phyloP scores from a whole-genome alignment of 2,113 vertebrate species.

The Hypocryptadius cinnamomeus region DNA sequence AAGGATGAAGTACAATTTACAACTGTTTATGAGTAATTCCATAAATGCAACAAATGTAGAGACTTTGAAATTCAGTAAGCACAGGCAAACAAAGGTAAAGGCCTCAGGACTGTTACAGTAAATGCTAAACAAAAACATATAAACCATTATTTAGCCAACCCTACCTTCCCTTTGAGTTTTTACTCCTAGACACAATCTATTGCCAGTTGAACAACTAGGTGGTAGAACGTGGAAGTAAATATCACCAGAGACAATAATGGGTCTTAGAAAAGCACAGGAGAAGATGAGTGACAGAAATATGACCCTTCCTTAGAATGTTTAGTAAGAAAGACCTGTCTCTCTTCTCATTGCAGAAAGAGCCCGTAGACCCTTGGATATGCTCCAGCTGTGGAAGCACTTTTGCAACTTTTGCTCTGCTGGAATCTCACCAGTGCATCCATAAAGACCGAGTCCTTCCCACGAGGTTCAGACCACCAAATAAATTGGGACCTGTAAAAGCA shows the following conservation, averaged over 20 bases:
- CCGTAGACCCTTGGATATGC: constrained; percentile 40
- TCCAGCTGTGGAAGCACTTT: constrained; percentile 55
- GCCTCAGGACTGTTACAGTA: background rate
- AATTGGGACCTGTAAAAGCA: constrained; percentile 47
- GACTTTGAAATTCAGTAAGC: background rate
- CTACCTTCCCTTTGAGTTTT: background rate
- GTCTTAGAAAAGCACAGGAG: background rate
- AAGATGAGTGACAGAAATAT: background rate
- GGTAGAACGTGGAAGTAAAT: background rate
- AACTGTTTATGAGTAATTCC: background rate
- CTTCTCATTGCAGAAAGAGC: constrained; percentile 63
- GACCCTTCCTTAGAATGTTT: background rate
- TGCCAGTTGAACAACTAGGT: background rate
- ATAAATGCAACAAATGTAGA: background rate
- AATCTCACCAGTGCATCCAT: constrained; percentile 57
- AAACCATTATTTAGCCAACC: background rate
- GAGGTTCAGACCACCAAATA: constrained; percentile 28
- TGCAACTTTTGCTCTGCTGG: constrained; percentile 51
- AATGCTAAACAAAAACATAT: background rate
- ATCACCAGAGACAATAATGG: background rate
- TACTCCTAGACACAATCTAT: background rate
- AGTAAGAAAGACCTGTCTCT: constrained; percentile 12
- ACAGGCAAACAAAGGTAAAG: background rate
- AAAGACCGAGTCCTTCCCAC: constrained; percentile 33
- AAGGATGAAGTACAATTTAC: background rate